These are phyloP conservation scores for Teleogryllus occipitalis DNA, from an alignment of 1,140 invertebrate species.

Conservation along the genomic window DNA sequence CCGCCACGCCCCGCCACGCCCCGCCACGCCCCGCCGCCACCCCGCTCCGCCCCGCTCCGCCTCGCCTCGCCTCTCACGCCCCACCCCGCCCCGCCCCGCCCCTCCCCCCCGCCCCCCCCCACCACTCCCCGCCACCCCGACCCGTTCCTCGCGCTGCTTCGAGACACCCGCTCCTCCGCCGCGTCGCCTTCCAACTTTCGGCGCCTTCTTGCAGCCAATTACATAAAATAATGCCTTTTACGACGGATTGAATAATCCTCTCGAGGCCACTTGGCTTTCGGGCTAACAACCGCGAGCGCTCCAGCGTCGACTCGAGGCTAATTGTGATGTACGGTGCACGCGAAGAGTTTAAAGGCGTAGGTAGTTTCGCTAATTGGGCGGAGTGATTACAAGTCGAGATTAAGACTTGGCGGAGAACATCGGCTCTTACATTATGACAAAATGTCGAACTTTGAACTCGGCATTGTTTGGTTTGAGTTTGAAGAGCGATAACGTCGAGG, in stretches of 20 bases:
- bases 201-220: background rate
- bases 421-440: background rate
- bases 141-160: background rate
- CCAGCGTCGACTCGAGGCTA: background rate
- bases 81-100: too few relatives aligned
- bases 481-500: background rate
- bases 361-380: background rate
- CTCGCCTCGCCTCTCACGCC: too few relatives aligned
- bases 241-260: background rate
- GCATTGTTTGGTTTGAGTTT: background rate
- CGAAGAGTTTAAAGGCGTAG: background rate
- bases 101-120: too few relatives aligned
- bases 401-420: background rate
- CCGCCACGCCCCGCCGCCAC: too few relatives aligned
- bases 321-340: background rate
- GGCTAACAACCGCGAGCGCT: background rate
- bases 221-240: background rate
- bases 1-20: too few relatives aligned
- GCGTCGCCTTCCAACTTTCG: background rate
- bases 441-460: background rate
- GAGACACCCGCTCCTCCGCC: background rate
- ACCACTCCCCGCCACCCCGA: background rate
- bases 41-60: too few relatives aligned
- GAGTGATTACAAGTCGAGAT: background rate
- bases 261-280: background rate